Conservation (phyloP, 2,797 vertebrate genomes). For the Thripadectes ignobilis region DNA sequence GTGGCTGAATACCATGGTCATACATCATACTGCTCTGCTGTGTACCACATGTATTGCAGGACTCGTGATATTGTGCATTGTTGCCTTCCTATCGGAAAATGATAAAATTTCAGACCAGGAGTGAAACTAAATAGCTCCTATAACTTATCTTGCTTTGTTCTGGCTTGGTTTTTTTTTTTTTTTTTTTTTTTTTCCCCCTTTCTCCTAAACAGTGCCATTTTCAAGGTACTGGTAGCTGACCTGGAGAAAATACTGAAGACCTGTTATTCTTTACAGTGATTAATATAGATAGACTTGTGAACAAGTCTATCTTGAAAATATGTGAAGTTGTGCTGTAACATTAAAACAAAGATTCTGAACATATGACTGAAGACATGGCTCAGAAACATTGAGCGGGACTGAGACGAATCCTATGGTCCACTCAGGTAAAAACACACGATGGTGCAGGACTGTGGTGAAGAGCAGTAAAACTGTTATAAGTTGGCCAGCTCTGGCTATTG, state of each 20-base stretch:
- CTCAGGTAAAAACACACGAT: neutral
- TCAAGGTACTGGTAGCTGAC: neutral
- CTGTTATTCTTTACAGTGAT: neutral
- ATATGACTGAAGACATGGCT: neutral
- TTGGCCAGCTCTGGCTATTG: neutral
- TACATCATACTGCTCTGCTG: neutral
- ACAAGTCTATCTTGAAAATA: neutral
- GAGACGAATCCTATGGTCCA: neutral
- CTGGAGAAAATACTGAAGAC: neutral
- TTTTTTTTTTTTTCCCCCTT: neutral
- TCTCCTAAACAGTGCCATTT: neutral
- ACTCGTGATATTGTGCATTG: neutral
- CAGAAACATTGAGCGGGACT: neutral
- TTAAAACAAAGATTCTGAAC: neutral
- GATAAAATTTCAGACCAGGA: neutral
- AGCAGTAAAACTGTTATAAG: neutral
- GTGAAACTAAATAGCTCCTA: neutral
- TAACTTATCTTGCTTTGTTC: neutral
- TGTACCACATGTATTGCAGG: neutral
- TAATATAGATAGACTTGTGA: neutral
- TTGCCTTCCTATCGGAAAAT: neutral
- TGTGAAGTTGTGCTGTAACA: neutral
- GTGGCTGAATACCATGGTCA: neutral
- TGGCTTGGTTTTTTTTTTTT: neutral
- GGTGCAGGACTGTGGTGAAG: neutral